Percentiles rank a stretch among this genome's conserved stretches.
Evolutionary conservation across 2,113 vertebrate species (phyloP).

Genomic region (Neodontobutis hainanensis): DNA sequence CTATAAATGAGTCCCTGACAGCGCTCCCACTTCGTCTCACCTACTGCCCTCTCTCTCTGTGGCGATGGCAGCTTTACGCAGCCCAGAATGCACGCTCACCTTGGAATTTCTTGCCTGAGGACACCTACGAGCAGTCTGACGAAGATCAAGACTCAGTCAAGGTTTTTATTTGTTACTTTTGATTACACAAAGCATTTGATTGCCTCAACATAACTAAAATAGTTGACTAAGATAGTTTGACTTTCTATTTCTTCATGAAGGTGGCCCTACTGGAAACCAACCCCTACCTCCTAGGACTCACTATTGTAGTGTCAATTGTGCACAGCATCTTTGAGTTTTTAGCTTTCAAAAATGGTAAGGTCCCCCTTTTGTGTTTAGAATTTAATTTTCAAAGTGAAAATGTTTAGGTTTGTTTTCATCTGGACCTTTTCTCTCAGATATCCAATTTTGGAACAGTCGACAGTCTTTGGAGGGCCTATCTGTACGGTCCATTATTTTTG

Average conservation of each 20-base stretch:
- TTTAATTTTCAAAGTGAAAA: not conserved
- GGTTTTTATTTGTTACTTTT: slow-evolving; percentile 68
- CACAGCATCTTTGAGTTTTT: slow-evolving; percentile 97
- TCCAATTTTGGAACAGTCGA: slow-evolving; percentile 98
- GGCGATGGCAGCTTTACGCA: slow-evolving; percentile 96
- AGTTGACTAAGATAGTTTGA: too few species aligned
- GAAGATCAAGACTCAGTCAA: slow-evolving; percentile 97
- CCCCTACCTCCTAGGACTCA: slow-evolving; percentile 90
- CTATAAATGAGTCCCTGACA: slow-evolving; percentile 86
- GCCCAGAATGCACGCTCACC: slow-evolving; percentile 91
- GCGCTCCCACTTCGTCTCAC: slow-evolving; percentile 85
- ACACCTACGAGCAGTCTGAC: slow-evolving; percentile 92
- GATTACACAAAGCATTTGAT: not conserved
- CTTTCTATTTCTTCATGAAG: slow-evolving; percentile 59
- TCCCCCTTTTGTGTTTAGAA: not conserved
- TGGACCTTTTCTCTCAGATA: slow-evolving; percentile 77
- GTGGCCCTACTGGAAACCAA: slow-evolving; percentile 94
- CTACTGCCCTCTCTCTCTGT: slow-evolving; percentile 92
- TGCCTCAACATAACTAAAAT: too few species aligned
- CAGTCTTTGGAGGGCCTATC: slow-evolving; percentile 96
- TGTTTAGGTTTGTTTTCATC: too few species aligned
- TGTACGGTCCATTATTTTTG: slow-evolving; percentile 93
- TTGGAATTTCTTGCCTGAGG: slow-evolving; percentile 93
- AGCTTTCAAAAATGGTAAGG: slow-evolving; percentile 93
- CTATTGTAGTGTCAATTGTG: slow-evolving; percentile 92